Conservation (phyloP, 2,113 vertebrate species). For the Trichechus manatus region DNA sequence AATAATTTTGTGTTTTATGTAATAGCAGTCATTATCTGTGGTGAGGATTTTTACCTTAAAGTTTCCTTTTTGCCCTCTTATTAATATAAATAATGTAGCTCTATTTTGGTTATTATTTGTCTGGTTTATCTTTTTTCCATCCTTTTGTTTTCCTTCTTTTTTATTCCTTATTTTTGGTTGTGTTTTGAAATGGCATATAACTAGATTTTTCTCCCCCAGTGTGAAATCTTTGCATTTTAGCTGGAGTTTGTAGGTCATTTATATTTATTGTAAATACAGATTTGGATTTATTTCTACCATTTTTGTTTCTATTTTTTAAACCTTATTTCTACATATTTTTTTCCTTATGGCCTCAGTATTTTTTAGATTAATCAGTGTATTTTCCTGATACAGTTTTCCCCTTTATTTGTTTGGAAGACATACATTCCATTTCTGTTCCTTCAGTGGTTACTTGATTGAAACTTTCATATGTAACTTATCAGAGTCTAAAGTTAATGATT, state of each 20-base stretch:
- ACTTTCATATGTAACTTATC: not conserved
- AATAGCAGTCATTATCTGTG: not conserved
- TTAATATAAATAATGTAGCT: not conserved
- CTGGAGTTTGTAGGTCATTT: not conserved
- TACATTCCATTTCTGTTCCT: not conserved
- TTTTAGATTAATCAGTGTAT: constrained; percentile 37
- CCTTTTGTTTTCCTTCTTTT: constrained; percentile 21
- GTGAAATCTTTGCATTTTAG: constrained; percentile 57
- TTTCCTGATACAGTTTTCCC: not conserved
- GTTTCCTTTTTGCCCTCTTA: not conserved
- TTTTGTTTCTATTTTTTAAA: not conserved
- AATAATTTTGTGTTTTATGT: not conserved
- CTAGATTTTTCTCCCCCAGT: not conserved
- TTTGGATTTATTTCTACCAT: constrained; percentile 33
- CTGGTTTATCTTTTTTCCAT: not conserved
- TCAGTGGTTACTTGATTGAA: not conserved
- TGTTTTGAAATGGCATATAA: not conserved
- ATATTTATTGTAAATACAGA: constrained; percentile 52
- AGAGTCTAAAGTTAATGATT: not conserved
- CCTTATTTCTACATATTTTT: not conserved
- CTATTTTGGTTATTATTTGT: constrained; percentile 40
- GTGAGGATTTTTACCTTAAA: not conserved
- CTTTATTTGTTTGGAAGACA: not conserved
- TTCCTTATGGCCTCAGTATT: not conserved
- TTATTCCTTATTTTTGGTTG: not conserved